A percentile compares a stretch with the other conserved stretches of the same genome.
Conservation (phyloP, 1,140 invertebrate species). For the Marisa cornuarietis region DNA sequence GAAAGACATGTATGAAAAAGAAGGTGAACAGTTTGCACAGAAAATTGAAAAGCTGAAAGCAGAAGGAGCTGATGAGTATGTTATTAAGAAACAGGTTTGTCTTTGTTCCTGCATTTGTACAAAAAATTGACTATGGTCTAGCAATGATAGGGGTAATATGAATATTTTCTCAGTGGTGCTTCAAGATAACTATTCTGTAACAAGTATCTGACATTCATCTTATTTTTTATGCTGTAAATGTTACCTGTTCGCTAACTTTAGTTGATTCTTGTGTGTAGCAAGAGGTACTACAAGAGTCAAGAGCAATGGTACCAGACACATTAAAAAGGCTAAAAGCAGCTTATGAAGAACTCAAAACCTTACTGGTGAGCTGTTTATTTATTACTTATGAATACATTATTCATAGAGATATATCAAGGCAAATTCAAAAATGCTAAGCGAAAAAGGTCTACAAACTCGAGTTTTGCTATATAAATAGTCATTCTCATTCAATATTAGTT, state of each 20-base stretch:
- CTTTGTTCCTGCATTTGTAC: too few species aligned
- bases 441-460: too few species aligned
- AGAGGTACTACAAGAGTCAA: conserved; percentile 40
- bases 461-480: too few species aligned
- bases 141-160: too few species aligned
- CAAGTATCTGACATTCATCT: background rate
- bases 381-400: background rate
- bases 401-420: too few species aligned
- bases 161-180: background rate
- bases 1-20: conserved; percentile 86
- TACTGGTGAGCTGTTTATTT: conserved; percentile 39
- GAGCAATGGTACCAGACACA: conserved; percentile 41
- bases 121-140: too few species aligned
- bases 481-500: too few species aligned
- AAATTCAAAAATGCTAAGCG: too few species aligned
- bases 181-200: background rate
- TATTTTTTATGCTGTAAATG: background rate
- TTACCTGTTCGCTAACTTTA: background rate
- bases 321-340: conserved; percentile 33
- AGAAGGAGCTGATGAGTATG: conserved; percentile 81
- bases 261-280: conserved; percentile 24
- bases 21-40: conserved; percentile 78
- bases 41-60: conserved; percentile 81
- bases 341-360: conserved; percentile 29
- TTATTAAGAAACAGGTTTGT: conserved; percentile 79